Evolutionary conservation across 2,797 vertebrate genomes (phyloP).

Genomic region (Meda fulgida): DNA sequence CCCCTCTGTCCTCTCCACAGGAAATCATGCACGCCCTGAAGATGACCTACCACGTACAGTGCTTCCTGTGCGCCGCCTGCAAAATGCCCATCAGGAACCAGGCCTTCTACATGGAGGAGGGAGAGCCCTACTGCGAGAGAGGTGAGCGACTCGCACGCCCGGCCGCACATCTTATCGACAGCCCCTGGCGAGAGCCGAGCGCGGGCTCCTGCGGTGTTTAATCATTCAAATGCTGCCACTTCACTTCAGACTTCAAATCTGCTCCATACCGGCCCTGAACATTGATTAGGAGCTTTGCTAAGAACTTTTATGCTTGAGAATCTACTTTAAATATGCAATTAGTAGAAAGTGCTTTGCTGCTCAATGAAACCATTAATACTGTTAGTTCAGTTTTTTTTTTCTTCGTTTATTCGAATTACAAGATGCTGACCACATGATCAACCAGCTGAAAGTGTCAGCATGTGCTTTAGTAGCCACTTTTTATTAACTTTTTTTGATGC

Average conservation of each 20-base stretch:
- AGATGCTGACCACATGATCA: background rate
- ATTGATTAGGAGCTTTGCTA: conserved; percentile 34
- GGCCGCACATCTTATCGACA: conserved; percentile 51
- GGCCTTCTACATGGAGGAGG: conserved; percentile 99
- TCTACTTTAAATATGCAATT: conserved; percentile 13
- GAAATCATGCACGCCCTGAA: conserved; percentile 99
- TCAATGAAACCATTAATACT: conserved; percentile 3
- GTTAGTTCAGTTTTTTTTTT: background rate
- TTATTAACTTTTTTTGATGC: background rate
- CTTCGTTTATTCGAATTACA: background rate
- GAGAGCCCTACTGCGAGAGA: conserved; percentile 95
- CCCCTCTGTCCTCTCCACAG: conserved; percentile 68
- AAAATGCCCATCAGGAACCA: conserved; percentile 94
- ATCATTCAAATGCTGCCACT: conserved; percentile 56
- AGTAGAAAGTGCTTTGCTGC: background rate
- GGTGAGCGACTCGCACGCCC: conserved; percentile 73
- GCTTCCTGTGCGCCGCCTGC: conserved; percentile 94
- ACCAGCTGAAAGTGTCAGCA: background rate
- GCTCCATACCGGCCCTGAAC: conserved; percentile 18
- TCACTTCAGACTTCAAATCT: conserved; percentile 48
- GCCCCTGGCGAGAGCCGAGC: conserved; percentile 25
- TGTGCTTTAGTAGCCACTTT: background rate
- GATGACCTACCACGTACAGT: conserved; percentile 98
- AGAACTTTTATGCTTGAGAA: conserved; percentile 30
- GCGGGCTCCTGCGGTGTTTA: conserved; percentile 36